Evolutionary conservation across 2,797 vertebrate species (phyloP), one percentile per base, ranked within the genome.

Genomic region (Dendrocincla tyrannina): DNA sequence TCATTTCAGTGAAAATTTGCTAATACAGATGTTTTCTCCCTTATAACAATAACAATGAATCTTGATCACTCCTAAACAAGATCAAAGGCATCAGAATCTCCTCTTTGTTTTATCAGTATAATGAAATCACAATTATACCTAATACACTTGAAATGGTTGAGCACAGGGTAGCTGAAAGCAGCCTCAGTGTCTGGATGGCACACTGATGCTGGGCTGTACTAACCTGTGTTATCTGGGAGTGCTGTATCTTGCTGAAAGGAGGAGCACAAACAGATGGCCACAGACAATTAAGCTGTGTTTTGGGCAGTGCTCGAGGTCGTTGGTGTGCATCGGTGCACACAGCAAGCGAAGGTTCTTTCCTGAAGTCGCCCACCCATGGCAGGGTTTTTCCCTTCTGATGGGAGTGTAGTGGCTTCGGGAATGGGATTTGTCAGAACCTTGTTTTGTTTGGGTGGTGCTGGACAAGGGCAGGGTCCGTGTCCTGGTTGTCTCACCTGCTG

Each of bases 1-100:
- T 82, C 28, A 74, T 94, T 88, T 69, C 9, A 74, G 47, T 32
- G 72, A n/a, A 85, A 88, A 91, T 62, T 82, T 92, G 82, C 76
- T 88, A 74, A 79, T 83, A 47, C 50, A 68, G 82, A 62, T 87
- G 53, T 88, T 94, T 89, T 76, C 55, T 69, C 62, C 56, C 68
- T 79, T 79, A 42, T 53, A 58, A 81, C 28, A 83, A 28, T 55
- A 92, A 60, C 39, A 58, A 66, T 58, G 72, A 39, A 77, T 86
- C 70, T 73, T 80, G 68, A 84, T 93, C 33, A 8, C 49, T 56
- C 67, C 60, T 74, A 67, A 75, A 75, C 78, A 82, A 84, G 73
- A 79, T 84, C 49, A 85, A 91, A 86, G 79, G 37, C 8, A 2
- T 62, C 62, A 52, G 46, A 33, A 22, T 56, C 39, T 55, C 11